Evolutionary conservation across 2,888 invertebrate species (phyloP).

Genomic region (Platerodrilus igneus): DNA sequence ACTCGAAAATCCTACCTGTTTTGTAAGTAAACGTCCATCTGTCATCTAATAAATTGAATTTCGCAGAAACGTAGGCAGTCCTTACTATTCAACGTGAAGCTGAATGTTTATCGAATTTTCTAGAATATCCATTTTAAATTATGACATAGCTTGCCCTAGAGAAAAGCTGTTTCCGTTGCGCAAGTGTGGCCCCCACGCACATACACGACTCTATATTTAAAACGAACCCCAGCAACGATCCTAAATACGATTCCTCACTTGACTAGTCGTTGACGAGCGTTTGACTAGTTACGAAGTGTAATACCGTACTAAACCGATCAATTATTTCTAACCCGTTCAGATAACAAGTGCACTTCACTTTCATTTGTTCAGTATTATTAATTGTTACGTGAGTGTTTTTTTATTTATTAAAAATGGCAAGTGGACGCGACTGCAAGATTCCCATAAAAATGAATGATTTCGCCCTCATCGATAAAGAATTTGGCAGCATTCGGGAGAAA

Average conservation of each 20-base stretch:
- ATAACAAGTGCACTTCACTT: not conserved
- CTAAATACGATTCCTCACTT: conserved; percentile 1
- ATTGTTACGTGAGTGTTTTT: conserved; percentile 6
- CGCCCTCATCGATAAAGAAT: conserved; percentile 94
- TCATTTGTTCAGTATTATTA: conserved; percentile 3
- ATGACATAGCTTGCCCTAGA: too few species aligned
- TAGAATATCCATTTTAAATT: too few species aligned
- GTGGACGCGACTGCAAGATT: conserved; percentile 84
- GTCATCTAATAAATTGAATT: too few species aligned
- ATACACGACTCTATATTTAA: conserved; percentile 40
- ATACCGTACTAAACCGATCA: too few species aligned
- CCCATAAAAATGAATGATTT: conserved; percentile 92
- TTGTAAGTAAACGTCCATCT: too few species aligned
- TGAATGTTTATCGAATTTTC: too few species aligned
- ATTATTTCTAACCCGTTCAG: too few species aligned
- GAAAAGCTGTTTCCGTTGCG: conserved; percentile 29
- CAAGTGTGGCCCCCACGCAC: conserved; percentile 38
- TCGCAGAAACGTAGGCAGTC: too few species aligned
- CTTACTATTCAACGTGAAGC: too few species aligned
- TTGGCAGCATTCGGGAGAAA: conserved; percentile 90
- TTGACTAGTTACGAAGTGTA: not conserved
- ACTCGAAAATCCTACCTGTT: too few species aligned
- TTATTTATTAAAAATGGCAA: conserved; percentile 71
- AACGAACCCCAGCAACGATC: conserved; percentile 33
- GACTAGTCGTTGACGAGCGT: conserved; percentile 1